A percentile compares a stretch with the other conserved stretches of the same genome.
phyloP scores from a whole-genome alignment of 2,888 invertebrate species.

The Girardia tigrina region DNA sequence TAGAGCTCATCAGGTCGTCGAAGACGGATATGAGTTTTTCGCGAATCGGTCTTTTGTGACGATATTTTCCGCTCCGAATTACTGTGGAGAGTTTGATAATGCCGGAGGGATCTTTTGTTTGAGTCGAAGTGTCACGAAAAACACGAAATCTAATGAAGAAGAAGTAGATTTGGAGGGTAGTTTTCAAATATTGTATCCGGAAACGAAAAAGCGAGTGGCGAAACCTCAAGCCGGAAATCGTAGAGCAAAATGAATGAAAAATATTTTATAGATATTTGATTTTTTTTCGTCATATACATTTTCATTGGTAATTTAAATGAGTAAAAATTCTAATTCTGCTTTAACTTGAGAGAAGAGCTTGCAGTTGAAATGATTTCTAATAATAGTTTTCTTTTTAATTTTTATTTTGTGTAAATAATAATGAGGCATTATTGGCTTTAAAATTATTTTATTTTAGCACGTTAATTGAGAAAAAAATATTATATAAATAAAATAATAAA shows the following conservation, averaged over 20 bases:
- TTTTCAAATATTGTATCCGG: conserved; percentile 34
- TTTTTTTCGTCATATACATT: no score
- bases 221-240: neutral
- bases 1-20: conserved; percentile 36
- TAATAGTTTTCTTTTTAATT: no score
- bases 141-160: conserved; percentile 33
- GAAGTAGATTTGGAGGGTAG: conserved; percentile 34
- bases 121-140: conserved; percentile 30
- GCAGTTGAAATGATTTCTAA: no score
- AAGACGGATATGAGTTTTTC: conserved; percentile 36
- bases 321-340: no score
- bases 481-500: no score
- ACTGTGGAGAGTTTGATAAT: conserved; percentile 37
- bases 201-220: conserved; percentile 27
- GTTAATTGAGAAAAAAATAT: no score
- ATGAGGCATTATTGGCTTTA: no score
- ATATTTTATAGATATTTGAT: no score
- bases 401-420: no score
- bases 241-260: neutral
- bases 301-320: no score
- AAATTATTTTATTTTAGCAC: no score
- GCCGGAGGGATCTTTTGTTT: conserved; percentile 35
- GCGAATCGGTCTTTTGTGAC: conserved; percentile 34
- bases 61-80: conserved; percentile 36
- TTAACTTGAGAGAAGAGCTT: no score